Percentiles rank a stretch among this genome's conserved stretches.
Evolutionary conservation across 2,113 vertebrate genomes (phyloP).

Genomic region (Cichladusa arquata): DNA sequence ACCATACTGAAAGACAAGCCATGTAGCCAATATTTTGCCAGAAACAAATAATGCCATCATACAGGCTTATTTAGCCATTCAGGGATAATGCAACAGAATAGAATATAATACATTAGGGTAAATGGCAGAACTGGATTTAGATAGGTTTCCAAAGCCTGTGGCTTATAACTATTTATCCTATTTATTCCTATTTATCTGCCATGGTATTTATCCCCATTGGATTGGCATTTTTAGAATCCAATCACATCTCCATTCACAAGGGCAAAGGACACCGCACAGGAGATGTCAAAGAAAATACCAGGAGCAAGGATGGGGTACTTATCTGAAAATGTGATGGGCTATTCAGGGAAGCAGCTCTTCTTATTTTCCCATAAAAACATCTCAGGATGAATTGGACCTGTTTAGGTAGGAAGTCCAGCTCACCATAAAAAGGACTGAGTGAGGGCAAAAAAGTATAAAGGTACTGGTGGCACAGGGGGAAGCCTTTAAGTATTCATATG

Average conservation of each 20-base stretch:
- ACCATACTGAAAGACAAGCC: neutral
- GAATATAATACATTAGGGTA: neutral
- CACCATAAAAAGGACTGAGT: neutral
- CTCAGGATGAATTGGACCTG: neutral
- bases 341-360: neutral
- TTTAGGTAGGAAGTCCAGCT: neutral
- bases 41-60: neutral
- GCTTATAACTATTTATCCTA: neutral
- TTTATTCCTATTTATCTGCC: neutral
- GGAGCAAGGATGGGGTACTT: neutral
- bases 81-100: neutral
- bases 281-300: neutral
- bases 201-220: neutral
- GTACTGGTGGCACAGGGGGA: neutral
- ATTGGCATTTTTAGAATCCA: neutral
- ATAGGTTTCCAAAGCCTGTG: neutral
- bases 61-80: neutral
- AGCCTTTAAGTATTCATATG: neutral
- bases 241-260: neutral
- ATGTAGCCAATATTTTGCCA: neutral
- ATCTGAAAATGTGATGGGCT: neutral
- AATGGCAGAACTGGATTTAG: neutral
- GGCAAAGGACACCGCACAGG: neutral
- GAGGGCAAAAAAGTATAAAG: neutral
- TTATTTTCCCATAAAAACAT: neutral